Evolutionary conservation across 2,888 invertebrate species (phyloP).

Genomic region (Oxyscelio sp.): DNA sequence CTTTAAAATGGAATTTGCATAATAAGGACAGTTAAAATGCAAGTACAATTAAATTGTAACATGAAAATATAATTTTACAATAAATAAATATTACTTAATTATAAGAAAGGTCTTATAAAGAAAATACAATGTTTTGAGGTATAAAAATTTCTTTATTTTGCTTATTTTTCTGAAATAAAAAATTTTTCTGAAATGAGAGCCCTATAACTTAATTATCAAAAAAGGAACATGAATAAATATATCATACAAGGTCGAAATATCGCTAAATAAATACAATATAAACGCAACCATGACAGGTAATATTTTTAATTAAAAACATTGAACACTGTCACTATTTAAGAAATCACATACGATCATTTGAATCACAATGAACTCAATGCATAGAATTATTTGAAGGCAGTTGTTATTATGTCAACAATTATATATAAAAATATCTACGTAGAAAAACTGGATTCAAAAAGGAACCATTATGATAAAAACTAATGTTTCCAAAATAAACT

Average conservation of each 20-base stretch:
- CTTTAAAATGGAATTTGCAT: no score
- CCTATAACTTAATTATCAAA: no score
- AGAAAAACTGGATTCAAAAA: conserved; percentile 14
- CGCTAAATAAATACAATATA: conserved; percentile 42
- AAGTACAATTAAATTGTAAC: no score
- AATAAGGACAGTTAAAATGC: no score
- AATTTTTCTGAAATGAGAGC: no score
- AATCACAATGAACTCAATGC: conserved; percentile 35
- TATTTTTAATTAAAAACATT: background rate
- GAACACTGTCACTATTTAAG: background rate
- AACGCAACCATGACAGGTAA: conserved; percentile 20
- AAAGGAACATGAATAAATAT: conserved; percentile 46
- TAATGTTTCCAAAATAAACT: conserved; percentile 78
- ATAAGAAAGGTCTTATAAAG: no score
- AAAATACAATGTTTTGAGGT: no score
- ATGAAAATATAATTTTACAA: no score
- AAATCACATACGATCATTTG: conserved; percentile 20
- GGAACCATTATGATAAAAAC: conserved; percentile 77
- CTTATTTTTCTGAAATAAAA: no score
- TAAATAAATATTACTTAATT: no score
- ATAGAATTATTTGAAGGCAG: conserved; percentile 21
- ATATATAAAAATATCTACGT: conserved; percentile 16
- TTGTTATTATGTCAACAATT: conserved; percentile 4
- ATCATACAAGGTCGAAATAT: conserved; percentile 16
- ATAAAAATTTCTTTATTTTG: no score